Evolutionary conservation across 2,797 vertebrate species (phyloP).

Genomic region (Oophaga sylvatica): DNA sequence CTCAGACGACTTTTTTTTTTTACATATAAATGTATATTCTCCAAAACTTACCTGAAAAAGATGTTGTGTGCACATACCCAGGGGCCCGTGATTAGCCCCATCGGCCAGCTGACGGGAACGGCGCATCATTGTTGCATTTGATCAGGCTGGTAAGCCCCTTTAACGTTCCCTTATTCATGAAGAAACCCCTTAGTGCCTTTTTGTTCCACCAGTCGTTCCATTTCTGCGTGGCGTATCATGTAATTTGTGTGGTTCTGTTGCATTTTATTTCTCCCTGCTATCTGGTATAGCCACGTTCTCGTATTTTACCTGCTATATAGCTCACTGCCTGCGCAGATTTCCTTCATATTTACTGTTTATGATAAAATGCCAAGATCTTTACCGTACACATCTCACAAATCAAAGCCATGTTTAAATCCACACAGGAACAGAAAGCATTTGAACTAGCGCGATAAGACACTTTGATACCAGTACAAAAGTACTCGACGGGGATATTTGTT

Average conservation of each 20-base stretch:
- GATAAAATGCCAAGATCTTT: conserved; percentile 37
- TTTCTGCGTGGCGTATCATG: not conserved
- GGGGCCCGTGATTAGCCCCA: too few relatives aligned
- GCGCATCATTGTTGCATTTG: too few relatives aligned
- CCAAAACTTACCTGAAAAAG: too few relatives aligned
- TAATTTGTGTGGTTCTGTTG: not conserved
- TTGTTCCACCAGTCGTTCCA: not conserved
- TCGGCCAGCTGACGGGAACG: too few relatives aligned
- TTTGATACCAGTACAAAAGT: conserved; percentile 56
- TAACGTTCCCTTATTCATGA: not conserved
- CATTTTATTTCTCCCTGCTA: not conserved
- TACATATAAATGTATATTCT: too few relatives aligned
- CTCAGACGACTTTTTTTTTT: too few relatives aligned
- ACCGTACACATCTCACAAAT: conserved; percentile 54
- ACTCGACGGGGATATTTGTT: conserved; percentile 60
- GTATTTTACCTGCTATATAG: conserved; percentile 1
- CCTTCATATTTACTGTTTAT: conserved; percentile 40
- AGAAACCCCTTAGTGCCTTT: not conserved
- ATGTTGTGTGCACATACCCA: too few relatives aligned
- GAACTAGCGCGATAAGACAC: conserved; percentile 49
- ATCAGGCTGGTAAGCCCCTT: too few relatives aligned
- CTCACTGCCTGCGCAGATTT: conserved; percentile 13
- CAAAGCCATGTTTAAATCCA: conserved; percentile 57
- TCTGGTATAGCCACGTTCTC: not conserved
- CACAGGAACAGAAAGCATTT: conserved; percentile 55